These are phyloP conservation scores for Oscheius sp. DNA, from an alignment of 1,140 invertebrate species.

Conservation along the genomic window DNA sequence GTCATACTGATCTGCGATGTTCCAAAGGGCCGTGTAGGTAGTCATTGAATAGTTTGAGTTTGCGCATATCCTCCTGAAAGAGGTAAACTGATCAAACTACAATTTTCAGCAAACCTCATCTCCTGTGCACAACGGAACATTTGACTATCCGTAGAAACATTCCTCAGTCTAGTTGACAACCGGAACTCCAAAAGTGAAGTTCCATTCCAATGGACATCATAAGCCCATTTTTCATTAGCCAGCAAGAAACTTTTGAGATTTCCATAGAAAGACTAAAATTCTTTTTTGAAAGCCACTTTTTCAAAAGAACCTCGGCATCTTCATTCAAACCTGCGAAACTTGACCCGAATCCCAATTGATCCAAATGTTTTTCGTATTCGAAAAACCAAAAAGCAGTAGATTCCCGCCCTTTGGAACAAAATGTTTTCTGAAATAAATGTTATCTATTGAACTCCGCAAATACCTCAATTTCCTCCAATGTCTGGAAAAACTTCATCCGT, in stretches of 20 bases:
- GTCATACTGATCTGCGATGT: constrained; percentile 54
- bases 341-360: constrained; percentile 44
- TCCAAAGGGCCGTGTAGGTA: constrained; percentile 51
- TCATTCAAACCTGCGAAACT: constrained; percentile 24
- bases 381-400: constrained; percentile 55
- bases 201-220: constrained; percentile 41
- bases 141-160: constrained; percentile 37
- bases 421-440: constrained; percentile 19
- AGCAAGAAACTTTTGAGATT: constrained; percentile 40
- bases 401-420: constrained; percentile 44
- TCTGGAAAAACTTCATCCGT: constrained; percentile 37
- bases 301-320: constrained; percentile 39
- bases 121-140: constrained; percentile 41
- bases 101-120: constrained; percentile 27
- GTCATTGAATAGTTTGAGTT: constrained; percentile 31
- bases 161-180: constrained; percentile 41
- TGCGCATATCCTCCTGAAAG: constrained; percentile 28
- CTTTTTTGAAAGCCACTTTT: background rate
- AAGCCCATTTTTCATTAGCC: constrained; percentile 43
- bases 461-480: constrained; percentile 43
- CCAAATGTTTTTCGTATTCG: constrained; percentile 45
- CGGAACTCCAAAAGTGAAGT: constrained; percentile 30
- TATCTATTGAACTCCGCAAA: background rate
- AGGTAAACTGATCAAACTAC: background rate
- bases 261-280: constrained; percentile 17